phyloP scores from a whole-genome alignment of 2,797 vertebrate genomes.

The Lateolabrax maculatus region DNA sequence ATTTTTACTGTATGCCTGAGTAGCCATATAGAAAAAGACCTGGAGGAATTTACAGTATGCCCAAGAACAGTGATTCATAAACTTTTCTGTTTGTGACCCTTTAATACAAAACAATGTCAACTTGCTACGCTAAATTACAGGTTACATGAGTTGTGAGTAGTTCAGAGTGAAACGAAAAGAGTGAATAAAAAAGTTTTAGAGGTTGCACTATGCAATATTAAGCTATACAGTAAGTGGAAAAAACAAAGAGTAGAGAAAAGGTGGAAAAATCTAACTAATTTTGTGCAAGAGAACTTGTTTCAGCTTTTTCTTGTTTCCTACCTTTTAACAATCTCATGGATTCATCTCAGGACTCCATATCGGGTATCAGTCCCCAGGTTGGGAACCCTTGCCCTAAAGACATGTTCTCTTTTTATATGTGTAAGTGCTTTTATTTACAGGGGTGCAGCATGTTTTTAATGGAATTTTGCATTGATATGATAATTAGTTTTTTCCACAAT shows the following conservation, averaged over 20 bases:
- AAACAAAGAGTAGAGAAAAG: neutral
- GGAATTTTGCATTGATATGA: neutral
- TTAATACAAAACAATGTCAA: neutral
- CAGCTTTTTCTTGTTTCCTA: neutral
- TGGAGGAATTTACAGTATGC: neutral
- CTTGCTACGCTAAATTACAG: neutral
- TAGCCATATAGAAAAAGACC: neutral
- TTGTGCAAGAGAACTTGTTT: neutral
- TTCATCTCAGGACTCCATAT: neutral
- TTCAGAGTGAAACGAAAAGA: too few relatives aligned
- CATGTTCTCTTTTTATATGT: neutral
- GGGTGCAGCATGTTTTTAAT: neutral
- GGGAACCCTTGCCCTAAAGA: neutral
- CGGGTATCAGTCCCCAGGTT: neutral
- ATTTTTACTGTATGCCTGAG: neutral
- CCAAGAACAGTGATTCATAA: neutral
- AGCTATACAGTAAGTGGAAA: neutral
- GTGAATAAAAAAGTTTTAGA: too few relatives aligned
- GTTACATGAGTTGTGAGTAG: neutral
- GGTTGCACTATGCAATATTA: neutral
- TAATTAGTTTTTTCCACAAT: neutral
- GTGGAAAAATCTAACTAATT: rapidly evolving
- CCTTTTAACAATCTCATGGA: neutral
- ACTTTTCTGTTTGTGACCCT: neutral
- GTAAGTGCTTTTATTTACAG: neutral